These are phyloP conservation scores for Muscidifurax raptorellus DNA, from an alignment of 1,140 invertebrate genomes.

Conservation along the genomic window DNA sequence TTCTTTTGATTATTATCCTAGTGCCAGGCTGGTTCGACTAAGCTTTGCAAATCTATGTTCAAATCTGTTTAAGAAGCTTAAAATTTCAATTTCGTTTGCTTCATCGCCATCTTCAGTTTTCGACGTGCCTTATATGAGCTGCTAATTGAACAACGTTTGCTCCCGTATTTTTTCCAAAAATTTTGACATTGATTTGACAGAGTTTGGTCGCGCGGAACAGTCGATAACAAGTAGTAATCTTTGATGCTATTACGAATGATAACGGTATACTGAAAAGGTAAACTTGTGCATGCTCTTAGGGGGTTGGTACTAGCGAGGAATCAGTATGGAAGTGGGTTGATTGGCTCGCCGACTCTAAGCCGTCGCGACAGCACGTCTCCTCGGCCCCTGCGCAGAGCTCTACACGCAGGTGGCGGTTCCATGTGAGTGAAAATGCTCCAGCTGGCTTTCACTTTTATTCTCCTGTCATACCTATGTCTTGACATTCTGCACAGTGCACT, in stretches of 20 bases:
- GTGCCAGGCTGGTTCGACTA: conserved; percentile 23
- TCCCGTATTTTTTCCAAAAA: neutral
- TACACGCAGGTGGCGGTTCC: conserved; percentile 73
- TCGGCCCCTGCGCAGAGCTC: conserved; percentile 68
- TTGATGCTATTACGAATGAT: neutral
- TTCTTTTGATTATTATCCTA: conserved; percentile 31
- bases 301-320: conserved; percentile 73
- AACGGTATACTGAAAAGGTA: conserved; percentile 13
- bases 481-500: conserved; percentile 66
- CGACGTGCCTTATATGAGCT: neutral
- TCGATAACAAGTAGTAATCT: neutral
- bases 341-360: conserved; percentile 68
- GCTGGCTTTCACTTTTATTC: conserved; percentile 66
- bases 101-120: neutral
- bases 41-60: conserved; percentile 36
- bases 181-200: neutral
- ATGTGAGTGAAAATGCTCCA: conserved; percentile 74
- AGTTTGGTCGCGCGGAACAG: neutral
- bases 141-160: too few relatives aligned
- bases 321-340: conserved; percentile 64
- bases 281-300: conserved; percentile 56
- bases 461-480: conserved; percentile 67
- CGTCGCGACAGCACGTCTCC: conserved; percentile 73
- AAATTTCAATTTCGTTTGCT: neutral
- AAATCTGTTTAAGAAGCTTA: neutral